Evolutionary conservation across 2,797 vertebrate genomes (phyloP), one percentile per base, ranked within the genome.

Genomic region (Chaetodon trifasciatus): DNA sequence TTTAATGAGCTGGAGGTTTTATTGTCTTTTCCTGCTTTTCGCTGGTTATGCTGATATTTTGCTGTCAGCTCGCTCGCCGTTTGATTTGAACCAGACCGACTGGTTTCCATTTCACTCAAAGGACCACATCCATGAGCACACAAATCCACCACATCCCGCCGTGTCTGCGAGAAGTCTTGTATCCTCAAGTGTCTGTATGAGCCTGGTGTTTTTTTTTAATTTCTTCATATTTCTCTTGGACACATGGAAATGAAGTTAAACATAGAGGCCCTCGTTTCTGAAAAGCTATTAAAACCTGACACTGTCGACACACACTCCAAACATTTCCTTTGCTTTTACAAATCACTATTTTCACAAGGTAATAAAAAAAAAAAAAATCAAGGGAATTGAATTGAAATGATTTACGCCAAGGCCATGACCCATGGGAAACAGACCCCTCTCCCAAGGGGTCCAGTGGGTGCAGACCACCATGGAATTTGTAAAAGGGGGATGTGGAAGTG

Each of bases 161-260:
- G 52, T 1, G 64, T 71, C 67, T 79, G 57, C 70, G 15, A 64
- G 39, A 76, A 47, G 49, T 57, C 8, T 49, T 24, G 12, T 44
- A 15, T 55, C 74, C 62, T 66, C 56, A 15, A 39, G 37, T 46
- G 72, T 70, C 71, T 66, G 57, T 44, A 70, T 37, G n/a, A 19
- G 65, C 10, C 52, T 1, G 11, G 72, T 49, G 28, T 53, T 55
- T 64, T 55, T 64, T 49, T 64, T 49, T 17, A 1, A 1, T 74
- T 52, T 60, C 56, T 28, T 63, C n/a, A 58, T 37, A 70, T 81
- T 75, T 79, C 49, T 82, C 21, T 73, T 68, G 46, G 67, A 84
- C 78, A 84, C 55, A 86, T 79, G 74, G 75, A 76, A 67, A 87
- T 76, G 63, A 52, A n/a, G 23, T 83, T 75, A 58, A 85, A 81